Percentiles rank a stretch among this genome's conserved stretches.
phyloP scores from a whole-genome alignment of 2,113 vertebrate species.

The Strix aluco region DNA sequence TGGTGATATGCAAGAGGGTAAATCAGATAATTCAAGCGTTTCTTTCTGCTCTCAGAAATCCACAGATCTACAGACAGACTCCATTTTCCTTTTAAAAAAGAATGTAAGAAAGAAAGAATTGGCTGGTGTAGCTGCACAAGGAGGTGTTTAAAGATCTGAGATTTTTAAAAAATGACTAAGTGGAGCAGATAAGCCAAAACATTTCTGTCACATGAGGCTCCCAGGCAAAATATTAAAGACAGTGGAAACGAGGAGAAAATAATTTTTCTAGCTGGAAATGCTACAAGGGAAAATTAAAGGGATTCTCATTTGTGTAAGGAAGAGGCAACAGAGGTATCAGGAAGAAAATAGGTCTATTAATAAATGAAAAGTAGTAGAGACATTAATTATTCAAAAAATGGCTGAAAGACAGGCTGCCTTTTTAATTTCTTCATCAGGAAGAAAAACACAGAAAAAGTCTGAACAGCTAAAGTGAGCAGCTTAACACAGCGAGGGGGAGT shows the following conservation, averaged over 20 bases:
- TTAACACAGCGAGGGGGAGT: not conserved
- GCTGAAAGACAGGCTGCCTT: not conserved
- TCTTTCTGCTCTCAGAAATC: not conserved
- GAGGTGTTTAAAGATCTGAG: not conserved
- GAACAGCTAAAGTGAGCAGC: not conserved
- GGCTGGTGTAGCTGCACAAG: not conserved
- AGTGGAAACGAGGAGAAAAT: not conserved
- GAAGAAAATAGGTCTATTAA: not conserved
- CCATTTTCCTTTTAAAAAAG: not conserved
- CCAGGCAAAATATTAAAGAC: not conserved
- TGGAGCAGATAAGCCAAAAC: not conserved
- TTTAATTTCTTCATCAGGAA: not conserved
- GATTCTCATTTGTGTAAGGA: not conserved
- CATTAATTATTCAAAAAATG: constrained; percentile 1
- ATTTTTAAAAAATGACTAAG: not conserved
- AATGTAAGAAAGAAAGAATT: not conserved
- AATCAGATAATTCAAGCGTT: not conserved
- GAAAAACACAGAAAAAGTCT: not conserved
- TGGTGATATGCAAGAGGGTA: not conserved
- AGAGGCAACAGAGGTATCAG: not conserved
- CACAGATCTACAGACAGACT: not conserved
- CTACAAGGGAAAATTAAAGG: not conserved
- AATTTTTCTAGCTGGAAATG: not conserved
- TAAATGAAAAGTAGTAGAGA: not conserved
- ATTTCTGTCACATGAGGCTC: not conserved